Base-by-base conservation (phyloP, 1,140 invertebrate species). In the Bacillus rossius region DNA sequence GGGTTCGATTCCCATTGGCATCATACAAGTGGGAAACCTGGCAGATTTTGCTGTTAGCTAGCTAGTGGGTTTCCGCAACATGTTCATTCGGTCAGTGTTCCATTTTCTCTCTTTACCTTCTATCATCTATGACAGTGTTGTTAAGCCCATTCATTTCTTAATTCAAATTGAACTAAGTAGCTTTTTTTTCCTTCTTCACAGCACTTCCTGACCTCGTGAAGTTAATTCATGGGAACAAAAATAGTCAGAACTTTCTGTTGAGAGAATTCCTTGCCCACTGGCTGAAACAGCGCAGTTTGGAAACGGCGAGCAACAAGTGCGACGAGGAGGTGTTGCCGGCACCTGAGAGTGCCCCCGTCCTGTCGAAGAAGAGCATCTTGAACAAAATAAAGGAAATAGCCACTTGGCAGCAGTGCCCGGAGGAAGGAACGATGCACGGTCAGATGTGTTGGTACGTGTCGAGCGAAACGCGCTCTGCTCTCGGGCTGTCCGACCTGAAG, bases 381-480 rank as follows among this genome's bases (percentile, higher is more conserved):
- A 69, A 72, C n/a, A 82, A 83, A 62, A 79, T 89, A 17, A 74
- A 76, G 22, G 77, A 84, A 62, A 68, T 84, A n/a, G 85, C 84
- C 1, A 70, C 68, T 13, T 83, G 83, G 75, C 80, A 76, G 54
- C 67, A 77, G 41, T 81, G 81, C 55, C 75, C 77, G 0, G 80
- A 83, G 0, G 80, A 83, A 62, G 80, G 79, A 29, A 67, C 73
- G 2, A 75, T 82, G 70, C 71, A 77, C 60, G 73, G 77, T 2
- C 83, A 83, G 59, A 72, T 69, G 2, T 87, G 84, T 62, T 91
- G 88, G 88, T 80, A 81, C 57, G 85, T 91, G 2, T 62, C 78
- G 2, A 73, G 81, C 10, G 79, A 83, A 2, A 62, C 81, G 5
- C 68, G 80, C 3, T 72, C 81, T 16, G 75, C 84, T 62, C 85